Evolutionary conservation across 1,140 invertebrate genomes (phyloP).

Genomic region (Lepidurus arcticus): DNA sequence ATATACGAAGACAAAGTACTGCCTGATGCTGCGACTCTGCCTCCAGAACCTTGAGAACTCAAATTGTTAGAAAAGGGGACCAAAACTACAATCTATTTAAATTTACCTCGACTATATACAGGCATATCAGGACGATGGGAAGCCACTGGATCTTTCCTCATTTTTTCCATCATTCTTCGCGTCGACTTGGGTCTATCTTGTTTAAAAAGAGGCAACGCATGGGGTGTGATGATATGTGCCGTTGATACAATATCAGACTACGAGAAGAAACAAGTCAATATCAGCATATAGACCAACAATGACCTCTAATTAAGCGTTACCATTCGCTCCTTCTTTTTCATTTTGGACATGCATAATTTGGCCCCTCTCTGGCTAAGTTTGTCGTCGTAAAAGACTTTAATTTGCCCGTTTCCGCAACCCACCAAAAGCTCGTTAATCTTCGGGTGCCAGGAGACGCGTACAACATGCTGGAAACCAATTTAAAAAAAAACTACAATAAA

Average conservation of each 20-base stretch:
- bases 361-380: conserved; percentile 80
- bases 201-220: conserved; percentile 90
- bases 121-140: conserved; percentile 91
- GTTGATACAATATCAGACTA: conserved; percentile 61
- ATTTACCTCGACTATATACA: conserved; percentile 64
- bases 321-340: conserved; percentile 57
- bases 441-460: conserved; percentile 91
- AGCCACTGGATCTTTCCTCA: conserved; percentile 83
- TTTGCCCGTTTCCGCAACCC: conserved; percentile 81
- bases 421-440: conserved; percentile 94
- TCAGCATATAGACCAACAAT: neutral
- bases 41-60: conserved; percentile 66
- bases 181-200: conserved; percentile 85
- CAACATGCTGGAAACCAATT: conserved; percentile 48
- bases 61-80: neutral
- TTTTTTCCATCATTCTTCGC: conserved; percentile 86
- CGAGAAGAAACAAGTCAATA: neutral
- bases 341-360: conserved; percentile 80
- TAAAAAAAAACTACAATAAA: conserved; percentile 34
- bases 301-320: neutral
- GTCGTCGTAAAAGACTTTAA: conserved; percentile 87
- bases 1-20: conserved; percentile 96
- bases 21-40: conserved; percentile 89
- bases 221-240: conserved; percentile 94
- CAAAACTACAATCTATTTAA: neutral